A percentile compares a stretch with the other conserved stretches of the same genome.
phyloP scores from a whole-genome alignment of 2,797 vertebrate species.

The Vultur gryphus region DNA sequence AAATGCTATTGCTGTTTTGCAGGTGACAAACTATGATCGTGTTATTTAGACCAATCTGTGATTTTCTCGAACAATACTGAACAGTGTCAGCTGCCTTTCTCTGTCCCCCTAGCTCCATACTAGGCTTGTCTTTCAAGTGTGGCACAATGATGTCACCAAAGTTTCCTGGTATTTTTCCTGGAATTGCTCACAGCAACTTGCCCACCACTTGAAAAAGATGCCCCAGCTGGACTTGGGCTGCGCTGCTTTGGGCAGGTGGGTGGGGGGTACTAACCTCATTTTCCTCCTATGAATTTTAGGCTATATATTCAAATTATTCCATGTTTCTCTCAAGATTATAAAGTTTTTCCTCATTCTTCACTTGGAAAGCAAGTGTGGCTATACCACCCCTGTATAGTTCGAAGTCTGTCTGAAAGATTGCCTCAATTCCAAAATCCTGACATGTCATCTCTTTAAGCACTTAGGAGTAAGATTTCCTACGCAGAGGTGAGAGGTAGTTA shows the following conservation, averaged over 20 bases:
- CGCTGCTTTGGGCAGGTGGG: not conserved
- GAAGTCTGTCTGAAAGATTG: not conserved
- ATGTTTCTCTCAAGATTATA: not conserved
- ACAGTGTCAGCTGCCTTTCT: not conserved
- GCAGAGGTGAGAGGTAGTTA: not conserved
- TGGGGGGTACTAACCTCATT: not conserved
- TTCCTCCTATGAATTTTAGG: not conserved
- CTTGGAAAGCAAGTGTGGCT: not conserved
- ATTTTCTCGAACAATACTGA: not conserved
- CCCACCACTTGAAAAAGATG: not conserved
- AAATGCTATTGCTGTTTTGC: not conserved
- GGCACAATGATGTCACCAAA: not conserved
- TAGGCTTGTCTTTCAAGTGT: not conserved
- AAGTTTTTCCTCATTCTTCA: not conserved
- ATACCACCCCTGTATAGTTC: not conserved
- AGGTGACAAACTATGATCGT: not conserved
- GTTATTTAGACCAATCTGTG: not conserved
- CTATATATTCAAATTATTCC: not conserved
- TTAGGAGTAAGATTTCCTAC: not conserved
- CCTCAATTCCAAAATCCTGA: not conserved
- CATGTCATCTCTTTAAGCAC: not conserved
- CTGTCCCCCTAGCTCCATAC: not conserved
- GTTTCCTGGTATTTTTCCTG: not conserved
- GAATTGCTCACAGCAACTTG: not conserved
- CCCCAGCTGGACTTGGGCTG: not conserved